Conservation (phyloP, 1,140 invertebrate species). For the Brevipalpus yothersi region DNA sequence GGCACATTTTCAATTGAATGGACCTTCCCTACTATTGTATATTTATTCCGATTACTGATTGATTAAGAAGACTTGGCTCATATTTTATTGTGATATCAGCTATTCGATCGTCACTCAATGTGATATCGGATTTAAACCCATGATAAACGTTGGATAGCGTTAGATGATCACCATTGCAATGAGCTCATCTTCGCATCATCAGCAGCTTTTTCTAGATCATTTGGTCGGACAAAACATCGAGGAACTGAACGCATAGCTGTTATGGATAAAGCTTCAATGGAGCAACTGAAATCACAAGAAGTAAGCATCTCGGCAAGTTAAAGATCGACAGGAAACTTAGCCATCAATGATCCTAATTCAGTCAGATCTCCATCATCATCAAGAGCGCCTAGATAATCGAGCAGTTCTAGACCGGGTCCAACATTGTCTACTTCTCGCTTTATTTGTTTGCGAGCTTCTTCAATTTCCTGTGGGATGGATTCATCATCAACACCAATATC, state of each 20-base stretch:
- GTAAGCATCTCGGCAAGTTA: conserved; percentile 98
- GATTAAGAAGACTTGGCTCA: too few species aligned
- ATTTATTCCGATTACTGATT: too few species aligned
- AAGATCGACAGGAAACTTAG: conserved; percentile 95
- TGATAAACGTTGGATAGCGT: conserved; percentile 85
- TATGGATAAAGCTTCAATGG: conserved; percentile 96
- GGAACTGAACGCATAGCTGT: conserved; percentile 98
- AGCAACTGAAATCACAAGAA: conserved; percentile 83
- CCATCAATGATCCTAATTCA: conserved; percentile 93
- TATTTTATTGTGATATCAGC: too few species aligned
- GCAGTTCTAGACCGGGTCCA: conserved; percentile 75
- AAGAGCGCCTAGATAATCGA: conserved; percentile 87
- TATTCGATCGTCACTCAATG: too few species aligned
- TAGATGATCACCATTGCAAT: conserved; percentile 97
- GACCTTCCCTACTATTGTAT: too few species aligned
- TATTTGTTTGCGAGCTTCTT: conserved; percentile 94
- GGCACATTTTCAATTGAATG: too few species aligned
- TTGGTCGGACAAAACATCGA: conserved; percentile 96
- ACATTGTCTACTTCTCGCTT: conserved; percentile 90
- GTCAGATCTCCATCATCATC: conserved; percentile 91
- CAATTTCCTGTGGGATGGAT: conserved; percentile 80
- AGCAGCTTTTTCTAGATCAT: conserved; percentile 93
- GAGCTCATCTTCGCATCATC: conserved; percentile 97
- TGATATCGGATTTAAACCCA: conserved; percentile 96
- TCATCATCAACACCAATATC: too few species aligned